A percentile compares a stretch with the other conserved stretches of the same genome.
Conservation (phyloP, 2,888 invertebrate species). For the Phasia obesa region DNA sequence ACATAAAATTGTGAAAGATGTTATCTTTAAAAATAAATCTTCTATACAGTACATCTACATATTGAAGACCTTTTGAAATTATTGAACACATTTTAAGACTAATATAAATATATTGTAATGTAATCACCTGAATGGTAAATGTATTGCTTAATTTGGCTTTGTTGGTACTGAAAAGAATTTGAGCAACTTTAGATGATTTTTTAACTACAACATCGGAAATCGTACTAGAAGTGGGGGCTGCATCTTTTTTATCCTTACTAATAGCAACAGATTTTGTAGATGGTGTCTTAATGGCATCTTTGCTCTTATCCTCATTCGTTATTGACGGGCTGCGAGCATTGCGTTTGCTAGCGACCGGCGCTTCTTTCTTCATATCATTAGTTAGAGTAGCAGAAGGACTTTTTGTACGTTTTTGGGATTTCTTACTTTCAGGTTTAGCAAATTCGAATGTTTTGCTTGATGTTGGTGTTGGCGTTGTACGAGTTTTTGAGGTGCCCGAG, state of each 20-base stretch:
- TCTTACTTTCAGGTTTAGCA: slow-evolving; percentile 79
- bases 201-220: slow-evolving; percentile 72
- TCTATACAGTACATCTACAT: too few species aligned
- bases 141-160: slow-evolving; percentile 85
- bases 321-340: slow-evolving; percentile 66
- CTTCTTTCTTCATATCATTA: slow-evolving; percentile 76
- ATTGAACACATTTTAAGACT: too few species aligned
- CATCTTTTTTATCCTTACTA: slow-evolving; percentile 49
- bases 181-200: slow-evolving; percentile 83
- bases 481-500: slow-evolving; percentile 58
- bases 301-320: slow-evolving; percentile 62
- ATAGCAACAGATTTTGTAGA: slow-evolving; percentile 23
- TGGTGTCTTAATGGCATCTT: slow-evolving; percentile 33
- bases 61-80: too few species aligned
- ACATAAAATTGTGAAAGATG: background rate
- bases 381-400: slow-evolving; percentile 76
- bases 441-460: slow-evolving; percentile 78
- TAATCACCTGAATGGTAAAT: slow-evolving; percentile 85
- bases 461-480: slow-evolving; percentile 41
- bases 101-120: background rate
- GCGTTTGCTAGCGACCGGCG: slow-evolving; percentile 43
- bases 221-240: slow-evolving; percentile 12
- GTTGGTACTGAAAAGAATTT: slow-evolving; percentile 85
- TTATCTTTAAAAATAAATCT: background rate
- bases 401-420: slow-evolving; percentile 72